These are phyloP conservation scores for Paramormyrops hopkinsi DNA, from an alignment of 2,797 vertebrate species.

Conservation along the genomic window DNA sequence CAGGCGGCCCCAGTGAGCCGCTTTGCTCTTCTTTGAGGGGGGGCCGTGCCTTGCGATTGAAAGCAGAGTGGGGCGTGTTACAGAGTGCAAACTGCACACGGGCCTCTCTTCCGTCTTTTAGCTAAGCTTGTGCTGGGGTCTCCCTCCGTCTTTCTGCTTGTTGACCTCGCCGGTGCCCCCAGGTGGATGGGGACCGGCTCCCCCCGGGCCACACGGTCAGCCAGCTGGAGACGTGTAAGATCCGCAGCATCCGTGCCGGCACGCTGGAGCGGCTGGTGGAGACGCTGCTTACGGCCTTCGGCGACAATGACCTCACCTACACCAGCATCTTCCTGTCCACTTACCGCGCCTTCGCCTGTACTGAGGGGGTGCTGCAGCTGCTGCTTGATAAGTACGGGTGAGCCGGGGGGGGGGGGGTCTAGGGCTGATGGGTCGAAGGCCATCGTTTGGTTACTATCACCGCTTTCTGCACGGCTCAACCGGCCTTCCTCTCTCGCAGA, in stretches of 20 bases:
- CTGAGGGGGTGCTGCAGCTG: conserved; percentile 75
- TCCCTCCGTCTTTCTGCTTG: conserved; percentile 16
- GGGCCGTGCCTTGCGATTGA: conserved; percentile 68
- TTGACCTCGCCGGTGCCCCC: conserved; percentile 15
- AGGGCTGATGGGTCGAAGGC: background rate
- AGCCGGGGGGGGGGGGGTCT: background rate
- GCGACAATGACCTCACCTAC: conserved; percentile 91
- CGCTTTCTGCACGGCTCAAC: background rate
- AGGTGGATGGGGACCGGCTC: conserved; percentile 85
- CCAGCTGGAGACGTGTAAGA: conserved; percentile 89
- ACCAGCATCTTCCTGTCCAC: conserved; percentile 93
- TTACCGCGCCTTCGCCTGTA: conserved; percentile 80
- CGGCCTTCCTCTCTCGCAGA: conserved; percentile 39
- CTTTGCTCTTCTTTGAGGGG: conserved; percentile 29
- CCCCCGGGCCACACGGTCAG: conserved; percentile 86
- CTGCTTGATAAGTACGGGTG: conserved; percentile 75
- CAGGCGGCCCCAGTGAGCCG: background rate
- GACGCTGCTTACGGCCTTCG: conserved; percentile 83
- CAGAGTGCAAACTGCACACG: conserved; percentile 58
- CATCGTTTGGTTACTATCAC: background rate
- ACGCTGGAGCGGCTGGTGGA: conserved; percentile 91
- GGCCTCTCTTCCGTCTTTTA: conserved; percentile 30
- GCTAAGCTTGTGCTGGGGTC: conserved; percentile 36
- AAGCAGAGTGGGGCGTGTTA: conserved; percentile 80
- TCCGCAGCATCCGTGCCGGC: conserved; percentile 87